These are phyloP conservation scores for Lamprotornis superbus DNA, from an alignment of 2,113 vertebrate species.

Conservation along the genomic window DNA sequence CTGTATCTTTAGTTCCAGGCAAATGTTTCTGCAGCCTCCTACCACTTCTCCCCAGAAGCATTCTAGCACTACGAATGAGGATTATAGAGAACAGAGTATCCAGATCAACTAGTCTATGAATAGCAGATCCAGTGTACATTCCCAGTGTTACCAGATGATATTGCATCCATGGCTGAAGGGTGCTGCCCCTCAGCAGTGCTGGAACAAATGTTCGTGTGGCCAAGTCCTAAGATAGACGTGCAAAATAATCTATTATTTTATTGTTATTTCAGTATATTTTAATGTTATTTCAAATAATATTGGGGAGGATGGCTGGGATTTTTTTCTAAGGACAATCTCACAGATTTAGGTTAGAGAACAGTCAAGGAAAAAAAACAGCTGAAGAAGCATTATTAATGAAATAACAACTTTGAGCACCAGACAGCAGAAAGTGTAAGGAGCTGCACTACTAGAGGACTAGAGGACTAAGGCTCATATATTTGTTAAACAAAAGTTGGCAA, in stretches of 20 bases:
- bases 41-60: neutral
- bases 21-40: neutral
- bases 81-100: neutral
- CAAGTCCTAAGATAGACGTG: neutral
- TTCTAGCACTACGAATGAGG: neutral
- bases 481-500: slow-evolving; percentile 54
- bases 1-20: neutral
- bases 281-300: neutral
- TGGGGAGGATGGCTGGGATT: neutral
- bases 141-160: neutral
- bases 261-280: neutral
- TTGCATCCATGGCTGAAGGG: neutral
- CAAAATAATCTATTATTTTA: neutral
- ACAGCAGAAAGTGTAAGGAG: neutral
- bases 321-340: neutral
- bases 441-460: neutral
- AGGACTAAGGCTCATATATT: neutral
- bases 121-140: neutral
- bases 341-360: neutral
- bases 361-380: neutral
- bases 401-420: neutral
- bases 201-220: neutral
- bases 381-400: neutral
- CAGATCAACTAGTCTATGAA: neutral
- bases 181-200: neutral